Base-by-base conservation (phyloP, 2,888 invertebrate genomes). In the Zelleria hepariella region DNA sequence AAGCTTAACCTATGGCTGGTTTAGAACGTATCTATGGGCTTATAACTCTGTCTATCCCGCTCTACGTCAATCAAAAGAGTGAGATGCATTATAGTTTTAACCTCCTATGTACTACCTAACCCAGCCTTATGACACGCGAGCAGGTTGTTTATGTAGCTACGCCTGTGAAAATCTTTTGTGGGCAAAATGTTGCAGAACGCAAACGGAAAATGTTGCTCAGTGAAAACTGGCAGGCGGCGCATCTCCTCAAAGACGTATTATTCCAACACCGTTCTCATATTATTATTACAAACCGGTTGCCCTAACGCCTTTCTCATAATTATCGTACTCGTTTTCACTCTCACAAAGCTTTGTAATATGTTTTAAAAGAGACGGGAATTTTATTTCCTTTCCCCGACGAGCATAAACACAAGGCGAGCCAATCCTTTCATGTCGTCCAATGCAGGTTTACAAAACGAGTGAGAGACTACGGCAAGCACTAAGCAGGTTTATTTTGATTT, bases 341-440 rank as follows among this genome's bases (percentile, higher is more conserved):
- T 10, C 25, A 24, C 64, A 68, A 67, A 69, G 68, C 63, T 66
- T 67, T 64, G 61, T 66, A 64, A 67, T 61, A 58, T 10, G 3
- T 25, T 54, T 6, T n/a, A 15, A 54, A 65, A 63, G 61, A 65
- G 64, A 64, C 63, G 68, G 67, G 69, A 64, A 71, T 71, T 68
- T 64, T 67, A 65, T 71, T 64, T 59, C 15, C 65, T 67, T 68
- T 66, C 52, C 4, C 42, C 20, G 59, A 65, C 67, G 67, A 62
- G 61, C 24, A 15, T 66, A 67, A 68, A 60, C 51, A 20, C 26
- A 52, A 63, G 51, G 62, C 58, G 47, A 59, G 59, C 62, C 62
- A 63, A 62, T 58, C 64, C 64, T 65, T 70, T 68, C 68, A 65
- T 66, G 59, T 62, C 58, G 62, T 59, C 58, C 61, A 59, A 32